These are phyloP conservation scores for Gadus chalcogrammus DNA, from an alignment of 2,113 vertebrate species.

Conservation along the genomic window DNA sequence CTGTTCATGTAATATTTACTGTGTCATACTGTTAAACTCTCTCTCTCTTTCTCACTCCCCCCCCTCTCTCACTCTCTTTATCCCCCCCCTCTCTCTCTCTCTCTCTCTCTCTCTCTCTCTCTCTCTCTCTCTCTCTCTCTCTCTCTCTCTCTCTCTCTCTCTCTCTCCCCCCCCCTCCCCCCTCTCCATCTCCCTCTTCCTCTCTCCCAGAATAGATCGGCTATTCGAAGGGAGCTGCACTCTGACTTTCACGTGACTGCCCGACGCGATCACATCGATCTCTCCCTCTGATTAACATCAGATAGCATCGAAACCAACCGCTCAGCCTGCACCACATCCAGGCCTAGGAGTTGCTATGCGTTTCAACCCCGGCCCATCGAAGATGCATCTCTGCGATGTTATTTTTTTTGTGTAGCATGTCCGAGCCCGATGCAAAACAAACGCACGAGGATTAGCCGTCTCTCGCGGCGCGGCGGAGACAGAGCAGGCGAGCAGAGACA, in stretches of 20 bases:
- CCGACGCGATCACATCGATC: conserved; percentile 35
- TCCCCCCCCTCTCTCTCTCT: too few species aligned
- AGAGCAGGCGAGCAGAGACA: conserved; percentile 37
- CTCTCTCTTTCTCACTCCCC: too few species aligned
- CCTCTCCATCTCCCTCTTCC: neutral
- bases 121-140: neutral
- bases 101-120: too few species aligned
- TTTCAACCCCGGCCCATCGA: too few species aligned
- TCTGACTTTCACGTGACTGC: conserved; percentile 43
- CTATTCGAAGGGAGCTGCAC: conserved; percentile 6
- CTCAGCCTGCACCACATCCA: neutral
- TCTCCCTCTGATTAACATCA: conserved; percentile 15
- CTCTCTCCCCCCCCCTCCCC: too few species aligned
- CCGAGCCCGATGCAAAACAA: too few species aligned
- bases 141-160: too few species aligned
- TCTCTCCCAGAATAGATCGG: conserved; percentile 5
- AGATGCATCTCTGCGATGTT: neutral
- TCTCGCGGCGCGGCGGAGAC: neutral
- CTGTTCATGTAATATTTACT: too few species aligned
- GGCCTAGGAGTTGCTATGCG: too few species aligned
- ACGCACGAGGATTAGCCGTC: too few species aligned
- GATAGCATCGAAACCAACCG: conserved; percentile 19
- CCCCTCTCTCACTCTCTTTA: too few species aligned
- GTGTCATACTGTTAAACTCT: too few species aligned
- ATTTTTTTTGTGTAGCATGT: neutral